Evolutionary conservation across 2,797 vertebrate species (phyloP).

Genomic region (Melanotaenia parkinsoni): DNA sequence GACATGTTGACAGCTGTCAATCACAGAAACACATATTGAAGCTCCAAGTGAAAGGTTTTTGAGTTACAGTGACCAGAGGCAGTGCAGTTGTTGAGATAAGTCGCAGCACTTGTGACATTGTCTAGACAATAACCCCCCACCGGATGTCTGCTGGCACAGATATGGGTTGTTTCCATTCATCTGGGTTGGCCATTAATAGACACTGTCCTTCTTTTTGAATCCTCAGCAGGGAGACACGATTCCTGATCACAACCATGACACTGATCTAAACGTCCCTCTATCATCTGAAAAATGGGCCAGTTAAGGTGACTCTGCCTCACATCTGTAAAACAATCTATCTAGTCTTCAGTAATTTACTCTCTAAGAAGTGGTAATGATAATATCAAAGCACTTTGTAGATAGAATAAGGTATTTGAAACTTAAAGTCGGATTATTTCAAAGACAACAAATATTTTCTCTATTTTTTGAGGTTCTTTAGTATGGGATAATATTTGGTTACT

Average conservation of each 20-base stretch:
- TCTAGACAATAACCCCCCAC: slow-evolving; percentile 58
- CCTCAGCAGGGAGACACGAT: slow-evolving; percentile 57
- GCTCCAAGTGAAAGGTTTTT: slow-evolving; percentile 49
- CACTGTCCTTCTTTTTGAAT: slow-evolving; percentile 72
- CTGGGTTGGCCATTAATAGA: slow-evolving; percentile 77
- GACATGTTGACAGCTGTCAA: slow-evolving; percentile 35
- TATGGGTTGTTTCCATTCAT: slow-evolving; percentile 72
- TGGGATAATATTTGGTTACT: background rate
- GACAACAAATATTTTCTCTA: no score
- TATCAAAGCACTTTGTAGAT: no score
- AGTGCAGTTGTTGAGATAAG: background rate
- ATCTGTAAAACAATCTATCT: background rate
- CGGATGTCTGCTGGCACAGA: slow-evolving; percentile 56
- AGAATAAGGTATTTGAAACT: no score
- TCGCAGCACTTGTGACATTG: slow-evolving; percentile 36
- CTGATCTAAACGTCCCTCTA: slow-evolving; percentile 51
- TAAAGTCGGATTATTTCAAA: no score
- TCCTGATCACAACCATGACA: slow-evolving; percentile 55
- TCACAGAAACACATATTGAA: background rate
- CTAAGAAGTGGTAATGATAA: background rate
- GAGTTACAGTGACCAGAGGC: slow-evolving; percentile 36
- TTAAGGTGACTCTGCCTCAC: slow-evolving; percentile 51
- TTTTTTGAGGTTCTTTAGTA: background rate
- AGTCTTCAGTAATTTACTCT: slow-evolving; percentile 3
- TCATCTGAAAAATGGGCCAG: slow-evolving; percentile 60